A percentile compares a stretch with the other conserved stretches of the same genome.
These are phyloP conservation scores for Folsomia manolachei DNA, from an alignment of 2,888 invertebrate species.

Conservation along the genomic window DNA sequence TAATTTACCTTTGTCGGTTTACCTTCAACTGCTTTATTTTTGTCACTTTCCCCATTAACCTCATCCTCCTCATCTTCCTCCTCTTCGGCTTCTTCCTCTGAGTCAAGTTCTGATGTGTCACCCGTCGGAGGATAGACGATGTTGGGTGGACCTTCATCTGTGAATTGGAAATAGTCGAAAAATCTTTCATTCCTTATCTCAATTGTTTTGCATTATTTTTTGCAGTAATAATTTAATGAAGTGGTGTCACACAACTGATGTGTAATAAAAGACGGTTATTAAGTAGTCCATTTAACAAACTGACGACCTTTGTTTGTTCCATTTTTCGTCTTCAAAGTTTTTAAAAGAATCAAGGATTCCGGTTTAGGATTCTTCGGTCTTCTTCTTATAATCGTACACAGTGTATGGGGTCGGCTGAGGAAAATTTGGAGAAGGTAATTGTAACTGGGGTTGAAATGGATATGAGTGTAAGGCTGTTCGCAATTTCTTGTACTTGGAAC, in stretches of 20 bases:
- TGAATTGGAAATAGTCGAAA: background rate
- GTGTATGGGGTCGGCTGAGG: background rate
- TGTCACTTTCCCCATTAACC: conserved; percentile 3
- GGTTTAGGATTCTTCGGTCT: background rate
- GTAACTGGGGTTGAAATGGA: too few species aligned
- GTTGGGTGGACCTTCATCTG: background rate
- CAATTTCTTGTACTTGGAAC: background rate
- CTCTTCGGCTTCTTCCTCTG: conserved; percentile 11
- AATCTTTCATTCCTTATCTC: too few species aligned
- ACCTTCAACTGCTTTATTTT: background rate
- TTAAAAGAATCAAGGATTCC: background rate
- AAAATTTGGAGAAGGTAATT: background rate
- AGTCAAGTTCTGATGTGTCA: background rate
- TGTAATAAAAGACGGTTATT: too few species aligned
- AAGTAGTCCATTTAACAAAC: too few species aligned
- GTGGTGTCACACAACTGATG: background rate
- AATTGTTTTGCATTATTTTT: too few species aligned
- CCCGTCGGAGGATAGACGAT: conserved; percentile 9
- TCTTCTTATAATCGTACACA: background rate
- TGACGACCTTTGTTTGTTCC: background rate
- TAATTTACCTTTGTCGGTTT: too few species aligned
- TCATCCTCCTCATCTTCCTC: conserved; percentile 17
- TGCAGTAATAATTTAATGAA: too few species aligned
- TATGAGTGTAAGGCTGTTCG: too few species aligned
- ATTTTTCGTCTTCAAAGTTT: too few species aligned